Evolutionary conservation across 2,888 invertebrate species (phyloP).

Genomic region (Blomia tropicalis): DNA sequence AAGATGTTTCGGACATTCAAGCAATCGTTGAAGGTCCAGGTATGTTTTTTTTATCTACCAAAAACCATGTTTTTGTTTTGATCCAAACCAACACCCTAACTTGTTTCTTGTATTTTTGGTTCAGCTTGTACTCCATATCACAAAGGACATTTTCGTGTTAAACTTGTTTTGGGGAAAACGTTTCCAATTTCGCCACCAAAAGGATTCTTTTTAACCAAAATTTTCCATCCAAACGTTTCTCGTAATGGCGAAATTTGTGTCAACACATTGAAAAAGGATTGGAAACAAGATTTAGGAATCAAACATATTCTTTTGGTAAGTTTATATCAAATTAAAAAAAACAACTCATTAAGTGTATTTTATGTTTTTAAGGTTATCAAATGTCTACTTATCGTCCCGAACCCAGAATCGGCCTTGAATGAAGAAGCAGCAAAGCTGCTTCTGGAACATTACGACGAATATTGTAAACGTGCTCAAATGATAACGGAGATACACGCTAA

Average conservation of each 20-base stretch:
- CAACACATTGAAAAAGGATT: constrained; percentile 85
- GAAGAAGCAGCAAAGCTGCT: constrained; percentile 51
- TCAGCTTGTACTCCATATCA: constrained; percentile 77
- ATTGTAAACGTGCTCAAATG: constrained; percentile 69
- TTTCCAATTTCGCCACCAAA: constrained; percentile 83
- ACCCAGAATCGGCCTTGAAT: constrained; percentile 89
- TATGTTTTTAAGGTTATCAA: constrained; percentile 53
- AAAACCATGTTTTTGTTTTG: constrained; percentile 26
- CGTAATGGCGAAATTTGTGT: constrained; percentile 88
- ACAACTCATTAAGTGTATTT: not conserved
- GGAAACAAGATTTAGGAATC: constrained; percentile 87
- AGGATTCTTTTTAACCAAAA: constrained; percentile 76
- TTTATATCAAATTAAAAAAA: too few species aligned
- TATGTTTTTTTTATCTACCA: constrained; percentile 33
- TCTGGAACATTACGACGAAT: constrained; percentile 71
- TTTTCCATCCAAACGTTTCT: constrained; percentile 93
- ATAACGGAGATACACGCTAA: constrained; percentile 75
- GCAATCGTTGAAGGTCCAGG: constrained; percentile 79
- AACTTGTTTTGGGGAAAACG: constrained; percentile 73
- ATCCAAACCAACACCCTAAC: not conserved
- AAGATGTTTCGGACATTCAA: constrained; percentile 82
- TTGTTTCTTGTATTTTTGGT: constrained; percentile 28
- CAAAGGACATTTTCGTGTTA: constrained; percentile 72
- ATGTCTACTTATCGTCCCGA: constrained; percentile 88
- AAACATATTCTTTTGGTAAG: constrained; percentile 72